These are phyloP conservation scores for Beris morrisii DNA, from an alignment of 2,888 invertebrate species.

Conservation along the genomic window DNA sequence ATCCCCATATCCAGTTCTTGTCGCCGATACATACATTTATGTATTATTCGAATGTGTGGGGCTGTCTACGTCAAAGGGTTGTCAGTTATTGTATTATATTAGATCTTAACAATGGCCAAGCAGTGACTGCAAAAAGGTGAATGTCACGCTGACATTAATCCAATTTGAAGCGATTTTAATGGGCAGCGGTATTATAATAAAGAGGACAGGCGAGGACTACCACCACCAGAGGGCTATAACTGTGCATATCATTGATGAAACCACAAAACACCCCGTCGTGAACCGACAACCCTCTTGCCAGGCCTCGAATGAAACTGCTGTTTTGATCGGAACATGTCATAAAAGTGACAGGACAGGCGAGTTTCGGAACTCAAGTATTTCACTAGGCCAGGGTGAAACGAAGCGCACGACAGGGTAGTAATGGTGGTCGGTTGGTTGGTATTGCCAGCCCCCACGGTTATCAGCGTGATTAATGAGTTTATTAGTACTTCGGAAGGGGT, in stretches of 20 bases:
- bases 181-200: neutral
- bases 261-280: conserved; percentile 18
- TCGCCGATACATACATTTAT: too few relatives aligned
- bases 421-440: too few relatives aligned
- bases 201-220: neutral
- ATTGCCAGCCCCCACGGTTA: conserved; percentile 21
- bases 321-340: conserved; percentile 38
- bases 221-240: neutral
- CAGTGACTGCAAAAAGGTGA: conserved; percentile 28
- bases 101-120: conserved; percentile 22
- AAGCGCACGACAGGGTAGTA: neutral
- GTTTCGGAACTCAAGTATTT: conserved; percentile 27
- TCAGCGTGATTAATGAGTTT: conserved; percentile 38
- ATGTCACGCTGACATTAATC: conserved; percentile 36
- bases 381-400: conserved; percentile 2
- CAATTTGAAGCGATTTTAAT: conserved; percentile 32
- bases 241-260: conserved; percentile 9
- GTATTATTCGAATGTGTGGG: too few relatives aligned
- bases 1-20: too few relatives aligned
- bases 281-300: conserved; percentile 28
- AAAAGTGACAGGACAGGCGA: conserved; percentile 38
- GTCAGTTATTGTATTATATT: neutral
- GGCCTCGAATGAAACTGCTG: conserved; percentile 26
- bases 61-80: too few relatives aligned
- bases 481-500: conserved; percentile 40